Evolutionary conservation across 2,888 invertebrate genomes (phyloP).

Genomic region (Xestoiulus laeticollis): DNA sequence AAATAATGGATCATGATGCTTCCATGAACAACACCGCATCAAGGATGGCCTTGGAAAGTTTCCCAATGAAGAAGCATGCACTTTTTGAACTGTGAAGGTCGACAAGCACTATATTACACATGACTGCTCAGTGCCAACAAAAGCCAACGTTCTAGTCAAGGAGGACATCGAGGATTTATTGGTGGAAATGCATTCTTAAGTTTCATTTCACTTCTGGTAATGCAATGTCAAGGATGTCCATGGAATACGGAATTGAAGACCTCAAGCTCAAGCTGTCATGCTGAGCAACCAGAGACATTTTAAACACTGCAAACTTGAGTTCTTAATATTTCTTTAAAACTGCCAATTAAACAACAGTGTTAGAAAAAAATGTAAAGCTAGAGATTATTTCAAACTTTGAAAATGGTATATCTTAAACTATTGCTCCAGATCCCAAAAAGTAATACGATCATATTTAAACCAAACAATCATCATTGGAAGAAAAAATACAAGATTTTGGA

Average conservation of each 20-base stretch:
- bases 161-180: constrained; percentile 1
- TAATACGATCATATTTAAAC: not conserved
- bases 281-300: too few species aligned
- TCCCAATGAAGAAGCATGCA: not conserved
- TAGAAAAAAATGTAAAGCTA: too few species aligned
- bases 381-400: too few species aligned
- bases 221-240: not conserved
- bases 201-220: not conserved
- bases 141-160: constrained; percentile 14
- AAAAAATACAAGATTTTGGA: not conserved
- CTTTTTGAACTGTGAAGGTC: not conserved
- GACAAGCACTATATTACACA: not conserved
- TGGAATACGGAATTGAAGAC: not conserved
- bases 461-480: not conserved
- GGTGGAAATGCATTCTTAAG: not conserved
- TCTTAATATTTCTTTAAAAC: too few species aligned
- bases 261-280: not conserved
- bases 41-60: not conserved
- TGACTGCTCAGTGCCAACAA: not conserved
- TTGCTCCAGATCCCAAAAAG: not conserved
- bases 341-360: too few species aligned
- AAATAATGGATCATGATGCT: not conserved
- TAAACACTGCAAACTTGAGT: too few species aligned
- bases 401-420: not conserved
- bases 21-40: not conserved